phyloP scores from a whole-genome alignment of 1,140 invertebrate species.

The Aphelinus certus region DNA sequence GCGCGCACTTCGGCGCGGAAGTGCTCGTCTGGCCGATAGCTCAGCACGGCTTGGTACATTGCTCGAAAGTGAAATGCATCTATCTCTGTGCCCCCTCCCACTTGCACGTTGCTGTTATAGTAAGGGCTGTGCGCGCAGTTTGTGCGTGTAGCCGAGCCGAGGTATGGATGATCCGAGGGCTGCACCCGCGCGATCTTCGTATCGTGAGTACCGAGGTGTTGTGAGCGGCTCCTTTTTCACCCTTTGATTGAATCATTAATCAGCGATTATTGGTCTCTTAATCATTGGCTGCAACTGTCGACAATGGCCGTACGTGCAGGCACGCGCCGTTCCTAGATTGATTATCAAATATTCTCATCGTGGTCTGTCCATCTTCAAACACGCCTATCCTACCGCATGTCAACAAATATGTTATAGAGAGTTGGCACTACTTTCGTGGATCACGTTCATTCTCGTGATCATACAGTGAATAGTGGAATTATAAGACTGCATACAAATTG shows the following conservation, averaged over 20 bases:
- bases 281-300: constrained; percentile 23
- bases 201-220: background rate
- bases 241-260: constrained; percentile 39
- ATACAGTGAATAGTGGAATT: no score
- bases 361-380: no score
- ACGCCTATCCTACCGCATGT: no score
- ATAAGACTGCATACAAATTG: no score
- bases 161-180: constrained; percentile 1
- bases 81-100: background rate
- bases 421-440: no score
- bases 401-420: no score
- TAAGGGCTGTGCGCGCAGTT: background rate
- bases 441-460: no score
- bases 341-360: constrained; percentile 27
- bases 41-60: background rate
- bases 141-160: background rate
- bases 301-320: background rate
- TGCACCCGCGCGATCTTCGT: background rate
- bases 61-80: constrained; percentile 17
- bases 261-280: constrained; percentile 35
- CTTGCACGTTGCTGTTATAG: background rate
- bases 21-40: constrained; percentile 6
- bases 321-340: constrained; percentile 5
- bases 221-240: constrained; percentile 19
- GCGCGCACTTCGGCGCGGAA: constrained; percentile 4